Base-by-base conservation (phyloP, 2,797 vertebrate genomes). In the Cyprinella venusta region DNA sequence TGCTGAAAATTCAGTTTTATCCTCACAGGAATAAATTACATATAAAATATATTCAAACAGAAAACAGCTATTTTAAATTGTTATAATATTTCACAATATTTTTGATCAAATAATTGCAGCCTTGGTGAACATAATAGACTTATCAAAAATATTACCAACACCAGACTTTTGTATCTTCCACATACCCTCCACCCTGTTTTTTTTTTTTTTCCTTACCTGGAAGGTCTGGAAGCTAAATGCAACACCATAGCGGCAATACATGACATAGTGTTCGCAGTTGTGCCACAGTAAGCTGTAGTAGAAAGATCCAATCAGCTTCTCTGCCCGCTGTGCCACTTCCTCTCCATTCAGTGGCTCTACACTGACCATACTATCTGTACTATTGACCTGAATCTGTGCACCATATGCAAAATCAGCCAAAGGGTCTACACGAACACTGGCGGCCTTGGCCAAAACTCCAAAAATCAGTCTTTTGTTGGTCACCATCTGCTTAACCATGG, bases 231-330 rank as follows among this genome's bases (percentile, higher is more conserved):
- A 96, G 94, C 97, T 99, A 90, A 97, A 91, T 0, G 94, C 86
- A 75, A 95, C 90, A 24, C 96, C 97, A 4, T 97, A 99, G 87
- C 97, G 95, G 94, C 97, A 99, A 95, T 96, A 94, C 91, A 97
- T 98, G 87, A 98, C 98, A 30, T 96, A 99, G 91, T 99, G 97
- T 90, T 99, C 97, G 85, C 98, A 99, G 94, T 98, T 99, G 94
- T 98, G 96, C 97, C 97, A 99, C 84, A 99, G 93, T 1, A 99
- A 90, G 86, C 97, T 99, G 91, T 99, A 99, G 16, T 92, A 91
- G 21, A 96, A 93, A 0, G 92, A 80, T 15, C 97, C 98, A 89
- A 97, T 89, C 82, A 96, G 92, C 83, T 94, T 96, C 93, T 99
- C 97, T 0, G 97, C 97, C 81, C 96, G 90, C 2, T 84, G 85